Percentiles rank a stretch among this genome's conserved stretches.
phyloP scores from a whole-genome alignment of 92 coral and sea anemone species.

The Desmophyllum pertusum region DNA sequence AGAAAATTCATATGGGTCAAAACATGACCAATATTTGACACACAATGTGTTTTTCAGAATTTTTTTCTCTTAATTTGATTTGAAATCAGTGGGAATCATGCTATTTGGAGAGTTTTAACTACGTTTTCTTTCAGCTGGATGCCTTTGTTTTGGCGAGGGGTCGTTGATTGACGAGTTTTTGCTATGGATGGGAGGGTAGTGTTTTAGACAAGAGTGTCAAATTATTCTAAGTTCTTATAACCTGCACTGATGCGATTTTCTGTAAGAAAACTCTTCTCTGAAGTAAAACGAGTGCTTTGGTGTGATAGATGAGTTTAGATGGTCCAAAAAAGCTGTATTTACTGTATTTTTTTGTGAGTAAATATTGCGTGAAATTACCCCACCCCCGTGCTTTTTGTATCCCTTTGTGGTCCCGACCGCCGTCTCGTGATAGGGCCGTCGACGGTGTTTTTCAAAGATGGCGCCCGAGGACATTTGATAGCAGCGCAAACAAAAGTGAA shows the following conservation, averaged over 20 bases:
- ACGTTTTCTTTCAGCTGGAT: not conserved
- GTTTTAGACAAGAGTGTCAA: not conserved
- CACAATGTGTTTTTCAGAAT: not conserved
- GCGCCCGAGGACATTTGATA: slow-evolving; percentile 97
- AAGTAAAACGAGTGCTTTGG: not conserved
- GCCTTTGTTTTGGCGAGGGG: not conserved
- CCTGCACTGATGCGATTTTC: not conserved
- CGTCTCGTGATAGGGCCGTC: slow-evolving; percentile 74
- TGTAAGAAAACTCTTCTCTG: not conserved
- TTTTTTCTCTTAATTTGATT: not conserved
- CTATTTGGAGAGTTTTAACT: not conserved
- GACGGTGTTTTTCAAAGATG: slow-evolving; percentile 78
- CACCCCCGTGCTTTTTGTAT: slow-evolving; percentile 46
- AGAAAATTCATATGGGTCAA: not conserved
- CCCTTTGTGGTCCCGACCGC: slow-evolving; percentile 80
- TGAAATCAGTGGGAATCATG: not conserved
- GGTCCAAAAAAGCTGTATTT: slow-evolving; percentile 1
- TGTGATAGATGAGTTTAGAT: not conserved
- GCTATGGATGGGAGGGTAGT: slow-evolving; percentile 10
- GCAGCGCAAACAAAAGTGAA: slow-evolving; percentile 79
- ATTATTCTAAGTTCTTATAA: not conserved
- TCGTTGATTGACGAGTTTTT: not conserved
- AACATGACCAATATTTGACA: slow-evolving; percentile 15
- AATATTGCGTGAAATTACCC: slow-evolving; percentile 54
- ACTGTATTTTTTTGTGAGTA: slow-evolving; percentile 4